Conservation (phyloP, 2,888 invertebrate species). For the Eudasyphora cyanicolor region DNA sequence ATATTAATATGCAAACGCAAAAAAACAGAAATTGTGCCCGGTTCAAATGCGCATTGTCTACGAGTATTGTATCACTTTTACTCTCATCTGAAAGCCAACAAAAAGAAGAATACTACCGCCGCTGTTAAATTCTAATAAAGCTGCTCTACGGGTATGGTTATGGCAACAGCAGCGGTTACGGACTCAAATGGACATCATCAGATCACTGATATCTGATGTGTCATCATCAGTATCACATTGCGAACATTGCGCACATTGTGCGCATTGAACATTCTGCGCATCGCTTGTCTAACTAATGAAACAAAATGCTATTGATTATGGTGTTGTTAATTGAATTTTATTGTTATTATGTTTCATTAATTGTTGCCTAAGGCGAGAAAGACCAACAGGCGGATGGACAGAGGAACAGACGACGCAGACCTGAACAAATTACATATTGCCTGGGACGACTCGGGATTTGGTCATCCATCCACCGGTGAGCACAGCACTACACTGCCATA, state of each 20-base stretch:
- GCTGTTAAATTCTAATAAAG: not conserved
- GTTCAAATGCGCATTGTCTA: not conserved
- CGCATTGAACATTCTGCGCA: not conserved
- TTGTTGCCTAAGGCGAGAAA: not conserved
- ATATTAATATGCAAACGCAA: not conserved
- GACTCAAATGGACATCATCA: not conserved
- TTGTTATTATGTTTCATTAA: constrained; percentile 36
- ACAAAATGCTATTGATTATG: constrained; percentile 44
- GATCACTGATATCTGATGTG: not conserved
- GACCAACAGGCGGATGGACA: not conserved
- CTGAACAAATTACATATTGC: not conserved
- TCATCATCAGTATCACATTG: not conserved
- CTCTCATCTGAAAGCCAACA: not conserved
- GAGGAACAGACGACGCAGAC: not conserved
- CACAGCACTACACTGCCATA: not conserved
- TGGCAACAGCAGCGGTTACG: not conserved
- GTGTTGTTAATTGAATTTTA: constrained; percentile 48
- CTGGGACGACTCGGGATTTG: not conserved
- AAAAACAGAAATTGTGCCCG: not conserved
- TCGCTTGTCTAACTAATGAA: not conserved
- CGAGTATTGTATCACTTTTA: not conserved
- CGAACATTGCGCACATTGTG: not conserved
- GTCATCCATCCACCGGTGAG: not conserved
- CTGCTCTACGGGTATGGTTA: not conserved
- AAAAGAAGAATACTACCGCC: too few relatives aligned